A percentile compares a stretch with the other conserved stretches of the same genome.
phyloP scores from a whole-genome alignment of 2,888 invertebrate species.

The Melanargia galathea region DNA sequence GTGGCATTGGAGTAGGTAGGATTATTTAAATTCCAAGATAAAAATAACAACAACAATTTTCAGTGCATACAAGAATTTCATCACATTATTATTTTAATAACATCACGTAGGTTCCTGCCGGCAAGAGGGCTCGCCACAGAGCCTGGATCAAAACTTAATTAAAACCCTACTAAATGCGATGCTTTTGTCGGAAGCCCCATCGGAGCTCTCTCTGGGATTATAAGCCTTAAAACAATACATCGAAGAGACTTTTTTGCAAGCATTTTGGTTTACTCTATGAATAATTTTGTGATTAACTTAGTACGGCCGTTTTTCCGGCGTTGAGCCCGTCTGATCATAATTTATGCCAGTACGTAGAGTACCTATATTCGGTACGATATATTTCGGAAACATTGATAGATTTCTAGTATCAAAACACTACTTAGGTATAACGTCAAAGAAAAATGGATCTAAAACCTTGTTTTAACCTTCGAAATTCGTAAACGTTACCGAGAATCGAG shows the following conservation, averaged over 20 bases:
- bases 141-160: slow-evolving; percentile 45
- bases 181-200: slow-evolving; percentile 1
- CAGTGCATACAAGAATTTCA: slow-evolving; percentile 18
- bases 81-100: slow-evolving; percentile 9
- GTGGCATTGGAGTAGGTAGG: too few species aligned
- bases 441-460: too few species aligned
- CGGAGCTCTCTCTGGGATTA: background rate
- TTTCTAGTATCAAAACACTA: too few species aligned
- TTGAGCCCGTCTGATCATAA: background rate
- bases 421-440: too few species aligned
- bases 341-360: background rate
- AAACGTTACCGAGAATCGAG: too few species aligned
- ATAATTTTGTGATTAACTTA: slow-evolving; percentile 15
- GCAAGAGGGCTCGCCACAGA: slow-evolving; percentile 11
- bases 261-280: background rate
- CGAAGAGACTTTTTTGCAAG: background rate
- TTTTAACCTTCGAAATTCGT: too few species aligned
- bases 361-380: too few species aligned
- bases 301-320: background rate
- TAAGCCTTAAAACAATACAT: background rate
- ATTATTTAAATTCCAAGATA: too few species aligned
- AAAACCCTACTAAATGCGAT: slow-evolving; percentile 29
- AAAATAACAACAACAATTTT: too few species aligned
- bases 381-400: too few species aligned
- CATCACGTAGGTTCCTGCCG: background rate